Percentiles rank a stretch among this genome's conserved stretches.
Conservation (phyloP, 1,140 invertebrate genomes). For the Aphis gossypii region DNA sequence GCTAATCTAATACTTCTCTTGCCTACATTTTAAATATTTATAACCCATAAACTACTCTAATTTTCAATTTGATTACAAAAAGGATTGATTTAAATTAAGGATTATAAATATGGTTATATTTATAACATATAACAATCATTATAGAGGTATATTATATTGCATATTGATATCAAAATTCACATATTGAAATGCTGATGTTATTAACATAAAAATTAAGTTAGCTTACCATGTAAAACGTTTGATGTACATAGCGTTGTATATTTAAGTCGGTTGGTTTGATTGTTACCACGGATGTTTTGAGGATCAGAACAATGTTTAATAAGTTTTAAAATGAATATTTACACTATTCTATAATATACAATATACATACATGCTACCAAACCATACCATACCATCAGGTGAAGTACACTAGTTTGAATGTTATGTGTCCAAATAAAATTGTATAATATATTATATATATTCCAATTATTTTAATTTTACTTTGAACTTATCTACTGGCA, state of each 20-base stretch:
- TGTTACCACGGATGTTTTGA: background rate
- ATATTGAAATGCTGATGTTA: background rate
- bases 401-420: background rate
- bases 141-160: background rate
- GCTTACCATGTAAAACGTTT: slow-evolving; percentile 26
- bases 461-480: background rate
- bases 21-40: too few species aligned
- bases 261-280: slow-evolving; percentile 11
- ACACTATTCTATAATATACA: background rate
- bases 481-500: background rate
- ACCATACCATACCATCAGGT: background rate
- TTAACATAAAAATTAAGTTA: slow-evolving; percentile 4
- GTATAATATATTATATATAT: background rate
- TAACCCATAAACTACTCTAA: too few species aligned
- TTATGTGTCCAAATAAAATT: slow-evolving; percentile 4
- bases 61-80: too few species aligned
- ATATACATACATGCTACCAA: slow-evolving; percentile 19
- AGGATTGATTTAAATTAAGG: too few species aligned
- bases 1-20: too few species aligned
- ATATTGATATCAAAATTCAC: background rate
- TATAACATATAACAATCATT: background rate
- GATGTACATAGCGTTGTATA: slow-evolving; percentile 9
- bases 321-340: background rate
- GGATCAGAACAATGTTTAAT: slow-evolving; percentile 21
- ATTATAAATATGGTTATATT: background rate